Evolutionary conservation across 2,113 vertebrate species (phyloP), one percentile per base, ranked within the genome.

Genomic region (Caranx ignobilis): DNA sequence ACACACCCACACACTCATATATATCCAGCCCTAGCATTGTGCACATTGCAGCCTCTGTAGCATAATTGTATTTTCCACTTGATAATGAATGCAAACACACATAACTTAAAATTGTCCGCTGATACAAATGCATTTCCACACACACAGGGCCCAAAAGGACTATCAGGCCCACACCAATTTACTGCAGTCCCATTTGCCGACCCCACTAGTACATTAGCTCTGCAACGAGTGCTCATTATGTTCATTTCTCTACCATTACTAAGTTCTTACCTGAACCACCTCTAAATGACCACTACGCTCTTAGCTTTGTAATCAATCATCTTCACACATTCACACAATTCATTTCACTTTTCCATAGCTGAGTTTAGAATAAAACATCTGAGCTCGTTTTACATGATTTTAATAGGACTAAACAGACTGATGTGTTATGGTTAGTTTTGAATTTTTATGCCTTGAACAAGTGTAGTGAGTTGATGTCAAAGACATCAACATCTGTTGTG

Each of bases 121-220:
- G 5, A 57, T 64, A 19, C 41, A 47, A 37, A 26, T 70, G 16
- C 3, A 31, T n/a, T 50, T 1, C 54, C 16, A 19, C 39, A 19
- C 7, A 9, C 18, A 19, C 39, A 7, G 11, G 15, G 3, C 34
- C 69, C 59, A n/a, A 26, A 6, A 19, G 48, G 48, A 19, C 16
- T 18, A 32, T 19, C 39, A 31, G n/a, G 45, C 0, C 0, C 37
- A 74, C 45, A 67, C 59, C 52, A 61, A 52, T 63, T 50, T 31
- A 47, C 59, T 54, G 35, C 26, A 16, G 34, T 66, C 55, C 26
- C 43, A 15, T 26, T 57, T 56, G 57, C 57, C 68, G 59, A 37
- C 71, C 21, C 43, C 60, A 75, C 41, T n/a, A 35, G 71, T 75
- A 62, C 71, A 26, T 60, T 62, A 35, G 39, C 31, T 62, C 54